Evolutionary conservation across 2,113 vertebrate genomes (phyloP), one percentile per base, ranked within the genome.

Genomic region (Zapornia atra): DNA sequence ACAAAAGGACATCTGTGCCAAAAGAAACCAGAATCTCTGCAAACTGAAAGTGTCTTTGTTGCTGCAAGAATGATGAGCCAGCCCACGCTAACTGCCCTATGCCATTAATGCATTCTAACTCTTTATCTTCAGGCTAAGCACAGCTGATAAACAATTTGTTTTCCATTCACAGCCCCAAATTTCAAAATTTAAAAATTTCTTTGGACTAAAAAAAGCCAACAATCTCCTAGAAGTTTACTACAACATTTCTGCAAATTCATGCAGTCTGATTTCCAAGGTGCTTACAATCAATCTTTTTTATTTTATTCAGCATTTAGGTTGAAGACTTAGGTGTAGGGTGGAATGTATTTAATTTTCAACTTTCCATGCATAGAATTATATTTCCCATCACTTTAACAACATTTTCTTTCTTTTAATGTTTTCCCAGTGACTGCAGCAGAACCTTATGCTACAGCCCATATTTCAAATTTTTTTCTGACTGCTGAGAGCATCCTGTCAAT

Each of bases 1-100:
- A 93, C 96, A 96, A 95, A 84, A 96, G 93, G 92, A 92, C 95
- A 87, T 82, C 77, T 61, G 86, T 92, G 95, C 94, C 95, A 96
- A 96, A 89, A 86, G 92, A 86, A 96, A 92, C 91, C 83, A 94
- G 92, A 95, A 96, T 13, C 61, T 89, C 83, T 96, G 95, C 95
- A 94, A 95, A 71, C 61, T 24, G 46, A 5, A 88, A 91, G 83
- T 40, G 77, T 69, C 88, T 94, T 59, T 75, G 59, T 7, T 95
- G 77, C 92, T 94, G 92, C 68, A 94, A 90, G 88, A 91, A 61
- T 0, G 4, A 89, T 76, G 72, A 96, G 88, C 65, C 72, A 94
- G 83, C 83, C 95, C 90, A 71, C 4, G 1, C 69, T 72, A 92
- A 91, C 86, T 87, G 70, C 77, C 77, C 92, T 76, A 63, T 84